Conservation (phyloP, 2,113 vertebrate genomes). For the Hippopotamus amphibius region DNA sequence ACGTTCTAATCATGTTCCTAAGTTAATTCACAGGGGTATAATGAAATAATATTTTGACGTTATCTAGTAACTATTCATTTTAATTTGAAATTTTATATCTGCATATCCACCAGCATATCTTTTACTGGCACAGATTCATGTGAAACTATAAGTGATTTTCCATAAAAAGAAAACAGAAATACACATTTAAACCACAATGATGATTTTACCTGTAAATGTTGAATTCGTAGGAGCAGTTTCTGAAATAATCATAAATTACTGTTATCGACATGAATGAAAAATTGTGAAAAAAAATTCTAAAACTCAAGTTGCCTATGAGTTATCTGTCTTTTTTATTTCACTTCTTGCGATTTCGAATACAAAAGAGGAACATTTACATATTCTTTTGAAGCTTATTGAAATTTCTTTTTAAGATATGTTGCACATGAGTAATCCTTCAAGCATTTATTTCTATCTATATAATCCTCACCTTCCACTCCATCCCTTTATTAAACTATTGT, state of each 20-base stretch:
- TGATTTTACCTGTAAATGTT: slow-evolving; percentile 71
- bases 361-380: background rate
- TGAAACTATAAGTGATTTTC: background rate
- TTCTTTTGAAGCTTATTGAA: background rate
- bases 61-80: slow-evolving; percentile 45
- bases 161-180: background rate
- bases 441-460: background rate
- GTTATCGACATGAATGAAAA: slow-evolving; percentile 54
- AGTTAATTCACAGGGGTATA: background rate
- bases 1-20: background rate
- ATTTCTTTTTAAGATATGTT: background rate
- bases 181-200: background rate
- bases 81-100: background rate
- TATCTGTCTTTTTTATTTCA: background rate
- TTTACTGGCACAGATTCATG: background rate
- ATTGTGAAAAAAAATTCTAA: background rate
- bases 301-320: background rate
- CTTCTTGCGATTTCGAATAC: background rate
- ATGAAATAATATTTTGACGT: background rate
- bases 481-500: background rate
- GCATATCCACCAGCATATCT: background rate
- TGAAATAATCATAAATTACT: slow-evolving; percentile 66
- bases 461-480: background rate
- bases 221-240: slow-evolving; percentile 41
- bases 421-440: background rate